These are phyloP conservation scores for Sitta carolinensis DNA, from an alignment of 2,797 vertebrate species.

Conservation along the genomic window DNA sequence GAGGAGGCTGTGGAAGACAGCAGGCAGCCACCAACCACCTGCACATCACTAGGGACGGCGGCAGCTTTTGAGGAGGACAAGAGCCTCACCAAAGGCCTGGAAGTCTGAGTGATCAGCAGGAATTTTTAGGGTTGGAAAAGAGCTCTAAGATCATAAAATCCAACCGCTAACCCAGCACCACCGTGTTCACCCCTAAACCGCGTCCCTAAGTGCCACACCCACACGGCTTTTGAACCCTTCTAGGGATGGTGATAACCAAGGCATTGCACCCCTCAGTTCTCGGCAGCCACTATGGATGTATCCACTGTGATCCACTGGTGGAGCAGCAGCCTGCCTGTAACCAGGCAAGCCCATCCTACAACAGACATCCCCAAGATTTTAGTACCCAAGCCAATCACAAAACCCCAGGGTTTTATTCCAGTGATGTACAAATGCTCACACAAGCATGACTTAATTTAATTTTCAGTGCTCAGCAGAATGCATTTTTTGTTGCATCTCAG, in stretches of 20 bases:
- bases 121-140: neutral
- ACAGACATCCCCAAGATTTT: neutral
- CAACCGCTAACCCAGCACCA: neutral
- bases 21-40: neutral
- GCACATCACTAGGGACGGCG: fast-evolving
- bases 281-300: fast-evolving
- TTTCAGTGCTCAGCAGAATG: conserved; percentile 52
- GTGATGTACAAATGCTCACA: neutral
- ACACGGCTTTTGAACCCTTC: fast-evolving
- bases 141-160: neutral
- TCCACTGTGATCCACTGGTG: fast-evolving
- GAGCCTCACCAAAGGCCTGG: neutral
- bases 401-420: neutral
- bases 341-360: neutral
- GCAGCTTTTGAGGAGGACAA: neutral
- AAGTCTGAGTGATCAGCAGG: neutral
- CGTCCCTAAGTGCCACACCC: neutral
- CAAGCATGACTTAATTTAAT: conserved; percentile 18
- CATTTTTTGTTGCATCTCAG: conserved; percentile 30
- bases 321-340: neutral
- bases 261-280: neutral
- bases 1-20: neutral
- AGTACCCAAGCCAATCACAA: neutral
- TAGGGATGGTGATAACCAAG: neutral
- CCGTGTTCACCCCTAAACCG: neutral